Conservation (phyloP, 2,113 vertebrate genomes). For the Mustelus asterias region DNA sequence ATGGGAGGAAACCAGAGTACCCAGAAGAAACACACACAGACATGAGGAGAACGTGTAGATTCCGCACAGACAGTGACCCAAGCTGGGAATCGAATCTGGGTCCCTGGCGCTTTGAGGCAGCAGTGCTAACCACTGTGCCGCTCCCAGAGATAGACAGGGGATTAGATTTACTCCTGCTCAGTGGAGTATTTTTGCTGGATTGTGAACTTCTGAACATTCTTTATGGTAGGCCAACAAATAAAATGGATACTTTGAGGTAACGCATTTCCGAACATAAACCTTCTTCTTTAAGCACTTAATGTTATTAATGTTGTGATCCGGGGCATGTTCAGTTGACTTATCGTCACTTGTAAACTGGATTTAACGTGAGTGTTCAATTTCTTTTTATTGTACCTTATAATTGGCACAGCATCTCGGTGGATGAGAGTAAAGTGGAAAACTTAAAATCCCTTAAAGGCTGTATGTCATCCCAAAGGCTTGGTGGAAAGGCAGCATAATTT, state of each 20-base stretch:
- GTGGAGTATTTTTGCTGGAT: not conserved
- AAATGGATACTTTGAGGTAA: not conserved
- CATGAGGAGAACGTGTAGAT: too few relatives aligned
- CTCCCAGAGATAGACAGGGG: not conserved
- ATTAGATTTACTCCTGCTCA: not conserved
- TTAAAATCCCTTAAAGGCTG: not conserved
- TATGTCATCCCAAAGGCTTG: not conserved
- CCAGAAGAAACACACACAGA: too few relatives aligned
- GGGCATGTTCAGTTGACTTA: constrained; percentile 14
- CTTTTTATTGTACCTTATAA: constrained; percentile 31
- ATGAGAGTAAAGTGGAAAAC: not conserved
- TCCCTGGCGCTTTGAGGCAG: too few relatives aligned
- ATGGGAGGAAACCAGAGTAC: too few relatives aligned
- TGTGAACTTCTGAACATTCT: not conserved
- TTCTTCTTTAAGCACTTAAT: constrained; percentile 4
- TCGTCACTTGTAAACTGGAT: constrained; percentile 23
- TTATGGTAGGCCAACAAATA: not conserved
- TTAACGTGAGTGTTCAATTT: constrained; percentile 33
- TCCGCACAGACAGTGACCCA: too few relatives aligned
- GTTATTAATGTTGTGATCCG: constrained; percentile 24
- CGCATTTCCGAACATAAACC: not conserved
- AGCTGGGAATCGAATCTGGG: too few relatives aligned
- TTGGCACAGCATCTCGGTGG: not conserved
- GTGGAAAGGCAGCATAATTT: not conserved
- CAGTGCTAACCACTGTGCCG: too few relatives aligned